These are phyloP conservation scores for Cyclargus thomasi DNA, from an alignment of 1,140 invertebrate genomes.

Conservation along the genomic window DNA sequence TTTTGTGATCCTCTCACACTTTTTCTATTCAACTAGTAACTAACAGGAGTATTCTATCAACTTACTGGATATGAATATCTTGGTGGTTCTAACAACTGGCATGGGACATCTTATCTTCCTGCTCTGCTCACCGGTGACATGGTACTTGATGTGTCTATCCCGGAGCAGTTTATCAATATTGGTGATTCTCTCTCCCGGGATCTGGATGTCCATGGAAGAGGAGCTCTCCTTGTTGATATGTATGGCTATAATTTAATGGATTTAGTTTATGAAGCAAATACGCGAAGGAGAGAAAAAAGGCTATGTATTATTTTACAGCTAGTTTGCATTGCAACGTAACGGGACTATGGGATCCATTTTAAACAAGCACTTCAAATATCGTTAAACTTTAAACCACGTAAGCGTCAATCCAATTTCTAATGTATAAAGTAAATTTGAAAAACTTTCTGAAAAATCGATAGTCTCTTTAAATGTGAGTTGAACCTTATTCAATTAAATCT, in stretches of 20 bases:
- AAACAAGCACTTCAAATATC: too few relatives aligned
- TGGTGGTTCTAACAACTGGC: slow-evolving; percentile 22
- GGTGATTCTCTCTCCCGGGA: slow-evolving; percentile 41
- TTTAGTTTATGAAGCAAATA: too few relatives aligned
- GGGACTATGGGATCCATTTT: too few relatives aligned
- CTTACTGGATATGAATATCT: not conserved
- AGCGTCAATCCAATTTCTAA: too few relatives aligned
- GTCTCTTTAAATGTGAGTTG: too few relatives aligned
- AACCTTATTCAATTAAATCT: too few relatives aligned
- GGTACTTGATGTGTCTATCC: slow-evolving; percentile 47
- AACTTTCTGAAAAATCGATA: too few relatives aligned
- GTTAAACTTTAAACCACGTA: too few relatives aligned
- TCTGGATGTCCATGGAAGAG: slow-evolving; percentile 44
- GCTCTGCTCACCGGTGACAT: slow-evolving; percentile 33
- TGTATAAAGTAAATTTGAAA: too few relatives aligned
- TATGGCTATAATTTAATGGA: slow-evolving; percentile 40
- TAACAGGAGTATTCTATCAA: not conserved
- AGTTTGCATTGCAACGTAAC: too few relatives aligned
- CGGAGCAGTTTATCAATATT: slow-evolving; percentile 50
- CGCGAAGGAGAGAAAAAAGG: too few relatives aligned
- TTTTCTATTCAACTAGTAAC: not conserved
- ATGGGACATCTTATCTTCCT: slow-evolving; percentile 21
- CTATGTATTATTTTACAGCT: too few relatives aligned
- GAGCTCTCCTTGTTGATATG: slow-evolving; percentile 43
- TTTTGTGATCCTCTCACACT: slow-evolving; percentile 36